Conservation (phyloP, 2,888 invertebrate genomes). For the Limnephilus auricula region DNA sequence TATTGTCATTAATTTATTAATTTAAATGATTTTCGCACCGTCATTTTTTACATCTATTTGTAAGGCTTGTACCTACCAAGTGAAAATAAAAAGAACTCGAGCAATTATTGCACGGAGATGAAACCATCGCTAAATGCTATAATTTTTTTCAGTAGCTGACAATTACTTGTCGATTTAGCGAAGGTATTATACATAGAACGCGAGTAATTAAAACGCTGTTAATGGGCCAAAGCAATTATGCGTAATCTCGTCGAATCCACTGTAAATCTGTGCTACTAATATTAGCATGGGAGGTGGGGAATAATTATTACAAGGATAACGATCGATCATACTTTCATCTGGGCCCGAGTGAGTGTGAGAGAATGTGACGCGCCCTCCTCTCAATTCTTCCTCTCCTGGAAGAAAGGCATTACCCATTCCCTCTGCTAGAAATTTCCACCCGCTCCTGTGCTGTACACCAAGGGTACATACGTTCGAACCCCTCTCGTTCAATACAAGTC, state of each 20-base stretch:
- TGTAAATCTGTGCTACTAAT: slow-evolving; percentile 42
- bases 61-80: not conserved
- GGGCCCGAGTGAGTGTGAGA: slow-evolving; percentile 15
- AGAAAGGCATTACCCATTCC: not conserved
- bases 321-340: slow-evolving; percentile 47
- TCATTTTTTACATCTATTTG: not conserved
- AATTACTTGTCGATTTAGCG: not conserved
- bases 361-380: slow-evolving; percentile 24
- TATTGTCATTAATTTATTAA: too few species aligned
- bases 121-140: not conserved
- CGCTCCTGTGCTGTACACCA: too few species aligned
- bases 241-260: slow-evolving; percentile 11
- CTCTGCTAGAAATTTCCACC: too few species aligned
- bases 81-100: not conserved
- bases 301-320: slow-evolving; percentile 41
- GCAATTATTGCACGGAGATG: not conserved
- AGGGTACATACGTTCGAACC: too few species aligned
- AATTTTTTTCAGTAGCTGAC: not conserved
- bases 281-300: not conserved
- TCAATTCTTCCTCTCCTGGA: not conserved
- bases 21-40: not conserved
- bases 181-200: not conserved
- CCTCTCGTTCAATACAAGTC: too few species aligned
- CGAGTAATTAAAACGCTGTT: not conserved
- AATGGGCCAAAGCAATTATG: slow-evolving; percentile 37